Evolutionary conservation across 92 coral and sea anemone species (phyloP), one percentile per base, ranked within the genome.

Genomic region (Porites divaricata): DNA sequence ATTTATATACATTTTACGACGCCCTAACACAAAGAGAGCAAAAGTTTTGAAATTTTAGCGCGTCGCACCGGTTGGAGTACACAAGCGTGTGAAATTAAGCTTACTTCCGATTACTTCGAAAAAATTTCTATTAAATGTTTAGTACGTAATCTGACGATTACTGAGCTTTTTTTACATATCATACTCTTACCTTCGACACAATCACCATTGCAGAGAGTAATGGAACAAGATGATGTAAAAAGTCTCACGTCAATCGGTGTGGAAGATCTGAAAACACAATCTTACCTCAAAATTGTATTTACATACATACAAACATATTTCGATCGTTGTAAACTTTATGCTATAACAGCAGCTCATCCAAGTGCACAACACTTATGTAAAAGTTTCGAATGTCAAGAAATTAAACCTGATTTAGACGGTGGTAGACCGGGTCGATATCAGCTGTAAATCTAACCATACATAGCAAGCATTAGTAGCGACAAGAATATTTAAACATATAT

Each of bases 101-200:
- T 64, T 52, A 80, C 85, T 69, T 80, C 76, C 85, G 68, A 69
- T 58, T 49, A 7, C 23, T 52, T 25, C 24, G 25, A 23, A 73
- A 24, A 21, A 69, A 6, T 57, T 25, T 35, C 3, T 54, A 14
- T 28, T 67, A 20, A 67, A 59, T 10, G 1, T 17, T 8, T 8
- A 20, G 70, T 35, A 6, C 6, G 56, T 26, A 15, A 21, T 80
- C 67, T 21, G 56, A 68, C 64, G 13, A 16, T 23, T 72, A 12
- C 19, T 61, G 24, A 0, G 9, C 28, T 8, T 71, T 22, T 22
- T 35, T 19, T 11, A 41, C 23, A 9, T 7, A 6, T 59, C 59
- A 41, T 26, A 59, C 22, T 19, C 51, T 76, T 72, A 82, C 86
- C 86, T 82, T 82, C 24, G 86, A 72, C 20, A 82, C 86, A 63